A percentile compares a stretch with the other conserved stretches of the same genome.
Conservation (phyloP, 2,888 invertebrate genomes). For the Abrostola tripartita region DNA sequence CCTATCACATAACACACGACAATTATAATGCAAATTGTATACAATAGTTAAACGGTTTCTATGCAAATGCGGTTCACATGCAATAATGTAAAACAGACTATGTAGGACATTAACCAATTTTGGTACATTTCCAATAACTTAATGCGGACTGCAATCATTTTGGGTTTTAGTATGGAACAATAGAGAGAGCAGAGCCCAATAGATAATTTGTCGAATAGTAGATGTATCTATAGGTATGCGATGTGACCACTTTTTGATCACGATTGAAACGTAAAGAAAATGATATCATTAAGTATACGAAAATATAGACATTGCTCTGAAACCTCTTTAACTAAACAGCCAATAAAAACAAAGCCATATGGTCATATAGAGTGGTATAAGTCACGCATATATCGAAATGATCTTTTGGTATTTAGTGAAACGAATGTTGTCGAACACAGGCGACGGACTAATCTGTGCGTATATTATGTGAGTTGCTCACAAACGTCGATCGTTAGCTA, state of each 20-base stretch:
- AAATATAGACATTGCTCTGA: too few species aligned
- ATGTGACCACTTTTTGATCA: conserved; percentile 9
- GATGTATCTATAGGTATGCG: too few species aligned
- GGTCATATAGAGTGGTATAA: not conserved
- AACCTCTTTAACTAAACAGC: too few species aligned
- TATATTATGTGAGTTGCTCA: conserved; percentile 42
- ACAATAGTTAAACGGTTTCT: conserved; percentile 17
- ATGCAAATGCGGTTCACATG: too few species aligned
- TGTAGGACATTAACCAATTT: conserved; percentile 60
- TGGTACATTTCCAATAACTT: conserved; percentile 64
- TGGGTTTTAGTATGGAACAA: conserved; percentile 42
- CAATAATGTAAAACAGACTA: conserved; percentile 61
- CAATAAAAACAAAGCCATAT: not conserved
- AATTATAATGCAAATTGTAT: not conserved
- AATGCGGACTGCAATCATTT: conserved; percentile 50
- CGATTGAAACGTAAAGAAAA: conserved; percentile 13
- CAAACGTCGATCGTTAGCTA: conserved; percentile 70
- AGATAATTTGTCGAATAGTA: conserved; percentile 11
- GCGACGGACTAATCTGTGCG: conserved; percentile 49
- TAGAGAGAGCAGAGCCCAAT: conserved; percentile 22
- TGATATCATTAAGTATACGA: conserved; percentile 16
- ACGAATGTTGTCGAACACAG: conserved; percentile 28
- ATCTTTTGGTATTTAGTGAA: conserved; percentile 24
- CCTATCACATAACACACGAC: not conserved
- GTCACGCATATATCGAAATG: conserved; percentile 9